A percentile compares a stretch with the other conserved stretches of the same genome.
Evolutionary conservation across 1,140 invertebrate genomes (phyloP).

Genomic region (Caenorhabditis elegans): WBcel235 BX284604.4:4365501-4366000

Average conservation of each 20-base stretch:
- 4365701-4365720: slow-evolving; percentile 95
- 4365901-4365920: slow-evolving; percentile 80
- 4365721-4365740: slow-evolving; percentile 96
- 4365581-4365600: slow-evolving; percentile 83
- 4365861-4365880: slow-evolving; percentile 94
- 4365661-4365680: slow-evolving; percentile 93
- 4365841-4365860: slow-evolving; percentile 97
- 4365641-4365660: slow-evolving; percentile 98
- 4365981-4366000: slow-evolving; percentile 98
- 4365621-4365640: slow-evolving; percentile 88
- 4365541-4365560: slow-evolving; percentile 70
- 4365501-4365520: slow-evolving; percentile 77
- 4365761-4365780: slow-evolving; percentile 76
- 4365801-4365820: slow-evolving; percentile 85
- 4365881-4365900: slow-evolving; percentile 91
- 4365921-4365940: slow-evolving; percentile 67
- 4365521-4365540: slow-evolving; percentile 72
- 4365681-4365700: slow-evolving; percentile 45
- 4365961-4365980: slow-evolving; percentile 96
- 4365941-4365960: slow-evolving; percentile 79
- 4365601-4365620: slow-evolving; percentile 80
- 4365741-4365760: slow-evolving; percentile 89
- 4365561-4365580: slow-evolving; percentile 33
- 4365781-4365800: slow-evolving; percentile 94
- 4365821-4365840: slow-evolving; percentile 92